Evolutionary conservation across 2,797 vertebrate species (phyloP).

Genomic region (Anguilla anguilla): DNA sequence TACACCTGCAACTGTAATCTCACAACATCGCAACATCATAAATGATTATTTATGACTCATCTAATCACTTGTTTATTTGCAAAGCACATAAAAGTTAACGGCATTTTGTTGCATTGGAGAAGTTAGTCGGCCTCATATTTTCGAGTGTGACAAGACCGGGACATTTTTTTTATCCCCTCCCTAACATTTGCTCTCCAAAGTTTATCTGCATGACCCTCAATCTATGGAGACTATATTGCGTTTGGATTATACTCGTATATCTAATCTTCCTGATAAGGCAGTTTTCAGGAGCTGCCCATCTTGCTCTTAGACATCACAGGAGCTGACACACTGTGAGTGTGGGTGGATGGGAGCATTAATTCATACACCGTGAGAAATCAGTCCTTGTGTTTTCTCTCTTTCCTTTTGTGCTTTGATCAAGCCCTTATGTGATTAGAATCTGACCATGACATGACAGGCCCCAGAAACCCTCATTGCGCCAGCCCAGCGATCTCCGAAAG

Average conservation of each 20-base stretch:
- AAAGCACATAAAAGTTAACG: not conserved
- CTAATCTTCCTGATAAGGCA: conserved; percentile 69
- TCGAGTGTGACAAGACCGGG: not conserved
- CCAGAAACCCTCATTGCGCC: conserved; percentile 55
- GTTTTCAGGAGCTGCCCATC: conserved; percentile 52
- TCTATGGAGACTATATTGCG: conserved; percentile 57
- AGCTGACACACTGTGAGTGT: conserved; percentile 28
- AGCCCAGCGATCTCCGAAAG: conserved; percentile 66
- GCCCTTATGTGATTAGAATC: conserved; percentile 73
- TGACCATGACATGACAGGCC: conserved; percentile 75
- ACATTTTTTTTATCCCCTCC: conserved; percentile 64
- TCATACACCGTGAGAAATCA: conserved; percentile 69
- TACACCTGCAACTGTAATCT: not conserved
- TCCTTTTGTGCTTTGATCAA: conserved; percentile 74
- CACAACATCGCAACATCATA: not conserved
- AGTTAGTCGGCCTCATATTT: not conserved
- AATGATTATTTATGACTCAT: not conserved
- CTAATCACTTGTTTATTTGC: not conserved
- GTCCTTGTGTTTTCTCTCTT: conserved; percentile 58
- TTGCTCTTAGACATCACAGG: conserved; percentile 50
- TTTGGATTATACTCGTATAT: conserved; percentile 55
- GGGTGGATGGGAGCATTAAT: conserved; percentile 64
- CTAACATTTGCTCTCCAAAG: conserved; percentile 60
- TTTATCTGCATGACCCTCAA: conserved; percentile 62
- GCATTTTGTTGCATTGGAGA: not conserved